Conservation (phyloP, 2,113 vertebrate species). For the Crotalus viridis region DNA sequence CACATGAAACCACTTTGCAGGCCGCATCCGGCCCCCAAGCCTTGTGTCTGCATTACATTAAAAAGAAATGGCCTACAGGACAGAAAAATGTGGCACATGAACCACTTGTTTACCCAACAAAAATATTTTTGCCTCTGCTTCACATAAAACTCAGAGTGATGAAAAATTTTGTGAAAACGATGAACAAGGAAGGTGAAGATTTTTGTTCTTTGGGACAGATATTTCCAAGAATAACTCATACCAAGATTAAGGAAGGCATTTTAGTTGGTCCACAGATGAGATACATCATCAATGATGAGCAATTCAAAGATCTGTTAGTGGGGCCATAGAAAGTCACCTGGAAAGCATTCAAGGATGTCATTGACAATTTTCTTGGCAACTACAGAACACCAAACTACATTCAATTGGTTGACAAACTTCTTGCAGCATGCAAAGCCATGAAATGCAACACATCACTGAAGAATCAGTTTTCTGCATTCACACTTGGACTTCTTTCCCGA, state of each 20-base stretch:
- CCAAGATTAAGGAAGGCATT: neutral
- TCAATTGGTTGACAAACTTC: neutral
- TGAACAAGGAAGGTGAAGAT: neutral
- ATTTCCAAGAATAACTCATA: neutral
- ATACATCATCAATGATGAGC: neutral
- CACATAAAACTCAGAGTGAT: neutral
- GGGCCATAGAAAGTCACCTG: neutral
- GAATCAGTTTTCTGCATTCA: neutral
- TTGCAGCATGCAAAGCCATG: neutral
- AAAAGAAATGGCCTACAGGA: neutral
- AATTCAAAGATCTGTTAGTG: neutral
- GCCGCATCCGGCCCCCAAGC: too few species aligned
- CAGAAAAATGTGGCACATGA: neutral
- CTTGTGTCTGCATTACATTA: neutral
- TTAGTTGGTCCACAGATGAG: neutral
- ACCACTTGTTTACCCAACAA: neutral
- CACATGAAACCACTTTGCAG: too few species aligned
- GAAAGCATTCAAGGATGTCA: neutral
- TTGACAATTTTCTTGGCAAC: neutral
- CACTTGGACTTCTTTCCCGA: neutral
- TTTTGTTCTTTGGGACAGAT: neutral
- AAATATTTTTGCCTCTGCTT: neutral
- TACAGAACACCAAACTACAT: neutral
- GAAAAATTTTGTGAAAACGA: neutral
- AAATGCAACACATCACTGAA: neutral